A percentile compares a stretch with the other conserved stretches of the same genome.
These are phyloP conservation scores for Ctenochaetus hawaiiensis DNA, from an alignment of 2,797 vertebrate species.

Conservation along the genomic window DNA sequence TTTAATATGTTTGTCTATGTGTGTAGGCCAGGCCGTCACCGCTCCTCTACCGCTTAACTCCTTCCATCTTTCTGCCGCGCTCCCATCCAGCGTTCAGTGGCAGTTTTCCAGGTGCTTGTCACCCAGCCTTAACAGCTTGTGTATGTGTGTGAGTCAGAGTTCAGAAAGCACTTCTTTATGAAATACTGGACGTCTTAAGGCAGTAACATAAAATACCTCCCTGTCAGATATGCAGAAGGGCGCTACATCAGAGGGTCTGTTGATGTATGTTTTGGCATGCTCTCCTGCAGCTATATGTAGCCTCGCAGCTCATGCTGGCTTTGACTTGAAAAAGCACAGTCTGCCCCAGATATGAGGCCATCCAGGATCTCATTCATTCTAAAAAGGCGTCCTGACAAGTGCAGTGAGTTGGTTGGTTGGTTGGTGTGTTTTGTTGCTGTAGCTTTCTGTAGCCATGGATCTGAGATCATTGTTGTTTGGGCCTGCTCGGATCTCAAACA, in stretches of 20 bases:
- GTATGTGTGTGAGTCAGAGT: slow-evolving; percentile 23
- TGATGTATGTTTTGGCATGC: slow-evolving; percentile 60
- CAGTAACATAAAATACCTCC: slow-evolving; percentile 64
- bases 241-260: slow-evolving; percentile 56
- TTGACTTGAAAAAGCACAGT: slow-evolving; percentile 43
- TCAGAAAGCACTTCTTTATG: slow-evolving; percentile 49
- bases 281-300: slow-evolving; percentile 53
- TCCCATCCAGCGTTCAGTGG: slow-evolving; percentile 70
- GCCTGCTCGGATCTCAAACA: slow-evolving; percentile 10
- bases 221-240: slow-evolving; percentile 56
- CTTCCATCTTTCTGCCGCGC: slow-evolving; percentile 64
- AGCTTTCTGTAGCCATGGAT: slow-evolving; percentile 23
- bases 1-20: slow-evolving; percentile 77
- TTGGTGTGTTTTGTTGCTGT: slow-evolving; percentile 27
- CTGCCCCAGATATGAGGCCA: slow-evolving; percentile 52
- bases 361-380: slow-evolving; percentile 46
- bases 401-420: slow-evolving; percentile 41
- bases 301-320: slow-evolving; percentile 46
- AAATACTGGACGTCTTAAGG: slow-evolving; percentile 57
- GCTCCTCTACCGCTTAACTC: slow-evolving; percentile 58
- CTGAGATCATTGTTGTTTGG: slow-evolving; percentile 33
- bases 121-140: slow-evolving; percentile 68
- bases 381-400: slow-evolving; percentile 52
- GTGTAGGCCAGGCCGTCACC: slow-evolving; percentile 63
- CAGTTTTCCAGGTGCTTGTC: slow-evolving; percentile 57